Base-by-base conservation (phyloP, 2,888 invertebrate species). In the Coelopa pilipes region DNA sequence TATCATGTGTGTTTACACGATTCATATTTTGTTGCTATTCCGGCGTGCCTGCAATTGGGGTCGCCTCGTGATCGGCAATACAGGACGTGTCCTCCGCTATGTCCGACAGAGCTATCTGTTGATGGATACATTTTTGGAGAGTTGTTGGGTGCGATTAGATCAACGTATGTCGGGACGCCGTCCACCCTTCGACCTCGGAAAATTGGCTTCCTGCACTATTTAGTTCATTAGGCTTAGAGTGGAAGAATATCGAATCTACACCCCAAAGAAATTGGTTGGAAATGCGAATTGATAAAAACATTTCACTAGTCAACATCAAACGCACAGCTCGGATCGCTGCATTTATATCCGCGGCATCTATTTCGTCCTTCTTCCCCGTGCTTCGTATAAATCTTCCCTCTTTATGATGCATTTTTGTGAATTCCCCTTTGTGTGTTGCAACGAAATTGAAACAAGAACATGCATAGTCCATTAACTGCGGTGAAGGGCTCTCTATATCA, bases 1-100 rank as follows among this genome's bases (percentile, higher is more conserved):
- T 81, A 79, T 80, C 79, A 79, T 80, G 81, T 80, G 81, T 81
- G 81, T 81, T 82, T 82, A 82, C 82, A 81, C 81, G 81, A 79
- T 80, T 79, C 80, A 80, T 80, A 81, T 50, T 19, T 24, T 53
- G 15, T n/a, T 10, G 13, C 46, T 59, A 13, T 19, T 21, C 60
- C 21, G 10, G 13, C 15, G 46, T 70, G 17, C 13, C 49, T 59
- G 46, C 12, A 13, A 17, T 21, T n/a, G 24, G 47, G 46, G 49
- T 57, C 47, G 47, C 17, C 12, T n/a, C 19, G 34, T 7, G 34
- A 7, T 34, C 34, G 34, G 34, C 34, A 34, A 2, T 7, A 34
- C 34, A 34, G 34, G 7, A 34, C 34, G 34, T 34, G 34, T 34
- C 34, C 34, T 34, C 34, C 34, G 34, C 34, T 2, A 34, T 34